Evolutionary conservation across 2,888 invertebrate genomes (phyloP), one percentile per base, ranked within the genome.

Genomic region (Caenorhabditis doughertyi): DNA sequence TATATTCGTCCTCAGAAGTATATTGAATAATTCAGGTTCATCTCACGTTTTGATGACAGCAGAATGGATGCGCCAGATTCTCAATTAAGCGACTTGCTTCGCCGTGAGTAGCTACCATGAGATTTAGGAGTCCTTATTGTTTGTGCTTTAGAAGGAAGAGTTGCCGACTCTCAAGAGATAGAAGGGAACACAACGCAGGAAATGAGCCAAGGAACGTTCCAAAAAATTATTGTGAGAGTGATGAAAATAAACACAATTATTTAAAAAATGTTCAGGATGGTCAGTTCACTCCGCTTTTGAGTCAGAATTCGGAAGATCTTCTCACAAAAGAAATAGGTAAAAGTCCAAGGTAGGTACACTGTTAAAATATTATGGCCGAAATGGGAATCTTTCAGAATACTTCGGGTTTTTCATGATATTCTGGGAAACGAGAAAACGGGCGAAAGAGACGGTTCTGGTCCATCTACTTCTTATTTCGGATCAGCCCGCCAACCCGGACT

Each of bases 161-260:
- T 74, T n/a, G n/a, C 23, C 44, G 51, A 65, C 4, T 58, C 74
- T 9, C 65, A 51, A 21, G 47, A 27, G 3, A 51, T 8, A n/a
- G 60, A 42, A 2, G n/a, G n/a, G 16, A 65, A 49, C 5, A 23
- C 3, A 18, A 74, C 65, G 0, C 35, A 49, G 18, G 67, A 67
- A 11, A 18, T 65, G 9, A 67, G 65, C 42, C 58, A 67, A 13
- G 32, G 42, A 5, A 74, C 74, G 5, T 2, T 49, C 1, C 39
- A 73, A 11, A n/a, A 9, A 51, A 56, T 74, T 4, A 65, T 42
- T 21, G 65, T 65, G 47, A n/a, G n/a, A n/a, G n/a, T n/a, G n/a
- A n/a, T n/a, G n/a, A n/a, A n/a, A n/a, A n/a, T n/a, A n/a, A n/a
- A n/a, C n/a, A n/a, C n/a, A n/a, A n/a, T n/a, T n/a, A n/a, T n/a